Percentiles rank a stretch among this genome's conserved stretches.
phyloP scores from a whole-genome alignment of 92 coral and sea anemone species.

The Palythoa caribaeorum region DNA sequence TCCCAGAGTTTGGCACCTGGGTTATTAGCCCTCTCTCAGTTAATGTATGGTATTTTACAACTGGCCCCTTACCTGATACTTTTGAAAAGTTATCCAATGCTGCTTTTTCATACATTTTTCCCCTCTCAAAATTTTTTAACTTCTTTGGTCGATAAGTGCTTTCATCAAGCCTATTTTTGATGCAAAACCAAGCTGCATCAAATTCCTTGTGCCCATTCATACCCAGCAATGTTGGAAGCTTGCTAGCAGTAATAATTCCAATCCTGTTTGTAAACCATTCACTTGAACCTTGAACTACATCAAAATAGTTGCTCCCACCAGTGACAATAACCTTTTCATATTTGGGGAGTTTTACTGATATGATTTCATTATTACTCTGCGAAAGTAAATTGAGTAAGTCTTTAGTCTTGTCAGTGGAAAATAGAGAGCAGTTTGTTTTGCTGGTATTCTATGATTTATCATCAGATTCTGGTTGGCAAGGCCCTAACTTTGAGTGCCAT shows the following conservation, averaged over 20 bases:
- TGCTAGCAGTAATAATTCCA: slow-evolving; percentile 39
- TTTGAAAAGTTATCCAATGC: slow-evolving; percentile 1
- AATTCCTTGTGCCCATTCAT: slow-evolving; percentile 46
- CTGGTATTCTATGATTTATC: slow-evolving; percentile 6
- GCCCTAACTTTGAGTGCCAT: slow-evolving; percentile 55
- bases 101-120: slow-evolving; percentile 24
- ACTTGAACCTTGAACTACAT: slow-evolving; percentile 20
- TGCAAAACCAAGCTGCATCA: slow-evolving; percentile 48
- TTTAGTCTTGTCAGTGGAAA: slow-evolving; percentile 52
- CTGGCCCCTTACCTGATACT: slow-evolving; percentile 27
- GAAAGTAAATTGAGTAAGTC: slow-evolving; percentile 4
- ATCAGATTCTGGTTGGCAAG: background rate
- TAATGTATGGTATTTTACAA: background rate
- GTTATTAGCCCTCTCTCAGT: background rate
- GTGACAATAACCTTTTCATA: slow-evolving; percentile 23
- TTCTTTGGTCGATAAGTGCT: slow-evolving; percentile 28
- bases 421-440: slow-evolving; percentile 22
- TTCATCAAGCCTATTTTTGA: slow-evolving; percentile 42
- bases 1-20: background rate
- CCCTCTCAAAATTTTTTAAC: slow-evolving; percentile 42
- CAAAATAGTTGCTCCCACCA: slow-evolving; percentile 47
- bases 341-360: slow-evolving; percentile 54
- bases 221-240: slow-evolving; percentile 49
- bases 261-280: slow-evolving; percentile 16
- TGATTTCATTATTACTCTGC: background rate